Percentiles rank a stretch among this genome's conserved stretches.
Evolutionary conservation across 1,140 invertebrate genomes (phyloP).

Genomic region (Megathymus violae): DNA sequence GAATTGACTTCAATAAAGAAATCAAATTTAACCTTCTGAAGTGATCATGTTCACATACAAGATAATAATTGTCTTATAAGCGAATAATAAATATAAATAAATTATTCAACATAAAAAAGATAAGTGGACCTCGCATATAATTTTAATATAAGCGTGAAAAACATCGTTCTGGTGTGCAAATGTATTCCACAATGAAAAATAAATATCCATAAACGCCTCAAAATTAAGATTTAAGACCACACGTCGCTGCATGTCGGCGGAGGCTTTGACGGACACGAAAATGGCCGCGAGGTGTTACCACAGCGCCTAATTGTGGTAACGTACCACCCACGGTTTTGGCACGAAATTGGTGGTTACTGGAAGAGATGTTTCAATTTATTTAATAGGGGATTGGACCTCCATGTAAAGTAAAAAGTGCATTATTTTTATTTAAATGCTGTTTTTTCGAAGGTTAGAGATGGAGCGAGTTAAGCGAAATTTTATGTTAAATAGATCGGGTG

Average conservation of each 20-base stretch:
- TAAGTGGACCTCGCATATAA: no score
- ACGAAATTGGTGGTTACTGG: conserved; percentile 18
- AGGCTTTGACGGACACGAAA: conserved; percentile 26
- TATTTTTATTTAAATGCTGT: neutral
- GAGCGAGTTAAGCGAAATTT: no score
- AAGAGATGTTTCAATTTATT: conserved; percentile 16
- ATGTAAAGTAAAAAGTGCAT: neutral
- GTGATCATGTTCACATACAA: no score
- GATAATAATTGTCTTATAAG: no score
- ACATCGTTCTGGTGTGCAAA: no score
- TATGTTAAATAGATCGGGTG: no score
- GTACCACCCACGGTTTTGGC: conserved; percentile 11
- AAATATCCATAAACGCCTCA: conserved; percentile 7
- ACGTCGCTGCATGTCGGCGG: conserved; percentile 20
- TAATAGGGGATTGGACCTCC: conserved; percentile 24
- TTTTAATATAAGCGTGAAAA: no score
- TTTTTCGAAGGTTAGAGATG: no score
- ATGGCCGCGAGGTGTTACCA: conserved; percentile 25
- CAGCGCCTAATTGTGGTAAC: conserved; percentile 26
- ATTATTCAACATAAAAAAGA: no score
- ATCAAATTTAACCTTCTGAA: no score
- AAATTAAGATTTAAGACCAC: conserved; percentile 32
- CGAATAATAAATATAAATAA: no score
- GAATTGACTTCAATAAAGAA: no score
- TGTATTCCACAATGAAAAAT: neutral